Evolutionary conservation across 2,113 vertebrate genomes (phyloP).

Genomic region (Stegostoma tigrinum): DNA sequence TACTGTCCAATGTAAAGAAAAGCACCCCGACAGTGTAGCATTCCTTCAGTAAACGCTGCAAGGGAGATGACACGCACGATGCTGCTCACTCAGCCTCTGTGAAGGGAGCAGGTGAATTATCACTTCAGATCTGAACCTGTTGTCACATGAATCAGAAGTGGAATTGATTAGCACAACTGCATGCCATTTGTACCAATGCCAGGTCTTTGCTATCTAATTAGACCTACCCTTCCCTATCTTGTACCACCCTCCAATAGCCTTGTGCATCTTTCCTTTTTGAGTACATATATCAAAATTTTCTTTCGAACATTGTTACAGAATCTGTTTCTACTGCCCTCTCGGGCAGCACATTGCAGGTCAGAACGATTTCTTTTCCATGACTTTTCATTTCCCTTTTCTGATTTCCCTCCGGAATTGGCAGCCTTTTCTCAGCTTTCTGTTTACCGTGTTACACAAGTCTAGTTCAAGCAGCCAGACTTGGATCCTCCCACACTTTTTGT

Average conservation of each 20-base stretch:
- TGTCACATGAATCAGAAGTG: neutral
- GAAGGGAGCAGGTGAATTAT: neutral
- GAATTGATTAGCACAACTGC: neutral
- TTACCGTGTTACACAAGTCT: neutral
- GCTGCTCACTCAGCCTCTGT: neutral
- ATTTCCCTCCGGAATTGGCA: neutral
- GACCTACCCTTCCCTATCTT: neutral
- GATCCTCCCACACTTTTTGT: neutral
- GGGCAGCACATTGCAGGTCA: neutral
- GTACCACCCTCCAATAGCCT: too few relatives aligned
- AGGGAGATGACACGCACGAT: neutral
- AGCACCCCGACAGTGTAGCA: neutral
- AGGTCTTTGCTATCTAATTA: neutral
- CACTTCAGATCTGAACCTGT: neutral
- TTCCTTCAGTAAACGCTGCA: neutral
- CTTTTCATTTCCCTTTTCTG: neutral
- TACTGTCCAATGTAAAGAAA: neutral
- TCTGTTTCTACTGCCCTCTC: neutral
- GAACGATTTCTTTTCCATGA: neutral
- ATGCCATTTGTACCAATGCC: neutral
- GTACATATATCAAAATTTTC: neutral
- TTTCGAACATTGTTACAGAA: neutral
- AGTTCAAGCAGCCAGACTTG: neutral
- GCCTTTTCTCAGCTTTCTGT: neutral
- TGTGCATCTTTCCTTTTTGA: neutral